Conservation (phyloP, 1,140 invertebrate species). For the Drosophila miranda region DNA sequence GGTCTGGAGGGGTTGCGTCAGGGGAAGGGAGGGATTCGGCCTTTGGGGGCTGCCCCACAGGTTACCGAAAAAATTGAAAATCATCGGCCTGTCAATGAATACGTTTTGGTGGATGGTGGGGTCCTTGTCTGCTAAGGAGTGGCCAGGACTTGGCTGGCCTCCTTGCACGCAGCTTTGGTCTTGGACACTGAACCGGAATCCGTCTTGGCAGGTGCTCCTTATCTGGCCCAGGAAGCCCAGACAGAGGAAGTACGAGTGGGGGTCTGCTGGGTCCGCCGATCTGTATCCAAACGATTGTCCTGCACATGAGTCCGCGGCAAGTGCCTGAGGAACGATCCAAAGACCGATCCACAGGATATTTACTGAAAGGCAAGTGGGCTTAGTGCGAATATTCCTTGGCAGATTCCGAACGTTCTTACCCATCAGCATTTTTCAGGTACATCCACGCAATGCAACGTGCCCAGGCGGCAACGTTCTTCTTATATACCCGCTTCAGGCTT, state of each 20-base stretch:
- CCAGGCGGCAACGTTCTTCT: slow-evolving; percentile 12
- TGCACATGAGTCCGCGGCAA: slow-evolving; percentile 46
- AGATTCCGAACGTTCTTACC: slow-evolving; percentile 44
- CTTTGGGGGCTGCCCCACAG: slow-evolving; percentile 31
- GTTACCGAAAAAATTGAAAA: slow-evolving; percentile 57
- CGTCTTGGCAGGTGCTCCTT: slow-evolving; percentile 32
- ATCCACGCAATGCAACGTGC: slow-evolving; percentile 35
- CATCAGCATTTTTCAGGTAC: slow-evolving; percentile 51
- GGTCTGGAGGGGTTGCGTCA: background rate
- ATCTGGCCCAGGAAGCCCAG: slow-evolving; percentile 52
- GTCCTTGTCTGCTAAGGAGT: slow-evolving; percentile 1
- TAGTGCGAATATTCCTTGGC: background rate
- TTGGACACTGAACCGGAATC: slow-evolving; percentile 28
- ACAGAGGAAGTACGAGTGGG: slow-evolving; percentile 53
- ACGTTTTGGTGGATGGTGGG: slow-evolving; percentile 44
- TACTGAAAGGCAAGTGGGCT: slow-evolving; percentile 12
- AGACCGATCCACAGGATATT: slow-evolving; percentile 60
- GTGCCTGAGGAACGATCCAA: slow-evolving; percentile 49
- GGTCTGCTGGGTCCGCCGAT: slow-evolving; percentile 35
- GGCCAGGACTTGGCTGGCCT: background rate
- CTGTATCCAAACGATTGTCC: slow-evolving; percentile 61
- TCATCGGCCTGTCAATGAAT: slow-evolving; percentile 41
- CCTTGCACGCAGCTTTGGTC: slow-evolving; percentile 36
- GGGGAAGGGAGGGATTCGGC: background rate
- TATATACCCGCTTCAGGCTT: slow-evolving; percentile 34